phyloP scores from a whole-genome alignment of 2,888 invertebrate genomes.

The Gasteruption jaculator region DNA sequence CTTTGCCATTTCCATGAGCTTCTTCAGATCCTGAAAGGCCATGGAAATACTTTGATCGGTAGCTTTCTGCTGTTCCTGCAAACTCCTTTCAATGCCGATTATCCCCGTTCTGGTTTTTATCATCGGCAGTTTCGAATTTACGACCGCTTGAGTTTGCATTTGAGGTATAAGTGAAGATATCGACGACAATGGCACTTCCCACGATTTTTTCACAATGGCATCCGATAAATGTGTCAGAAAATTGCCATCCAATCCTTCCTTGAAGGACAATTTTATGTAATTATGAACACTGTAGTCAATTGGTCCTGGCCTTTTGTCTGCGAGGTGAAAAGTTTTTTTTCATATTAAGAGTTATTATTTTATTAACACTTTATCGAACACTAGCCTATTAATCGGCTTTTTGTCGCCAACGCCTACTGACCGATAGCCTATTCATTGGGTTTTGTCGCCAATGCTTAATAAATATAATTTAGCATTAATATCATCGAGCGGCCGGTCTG shows the following conservation, averaged over 20 bases:
- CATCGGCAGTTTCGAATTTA: conserved; percentile 37
- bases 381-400: too few species aligned
- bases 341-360: not conserved
- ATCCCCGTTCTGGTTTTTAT: conserved; percentile 84
- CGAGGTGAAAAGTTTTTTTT: conserved; percentile 10
- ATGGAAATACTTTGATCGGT: conserved; percentile 87
- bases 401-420: too few species aligned
- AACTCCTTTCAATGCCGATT: conserved; percentile 89
- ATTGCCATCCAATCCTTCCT: conserved; percentile 69
- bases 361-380: too few species aligned
- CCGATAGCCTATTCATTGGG: too few species aligned
- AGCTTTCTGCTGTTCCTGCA: conserved; percentile 85
- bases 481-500: too few species aligned
- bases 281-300: conserved; percentile 66
- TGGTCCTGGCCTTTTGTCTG: conserved; percentile 71
- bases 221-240: conserved; percentile 64
- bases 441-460: too few species aligned
- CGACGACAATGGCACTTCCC: conserved; percentile 57
- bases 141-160: conserved; percentile 7
- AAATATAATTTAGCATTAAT: too few species aligned
- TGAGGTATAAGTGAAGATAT: conserved; percentile 20
- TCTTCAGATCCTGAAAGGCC: conserved; percentile 93
- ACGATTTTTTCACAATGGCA: conserved; percentile 60
- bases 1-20: conserved; percentile 93
- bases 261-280: conserved; percentile 80